Conservation (phyloP, 2,888 invertebrate genomes). For the Tromatobia lineatoria region DNA sequence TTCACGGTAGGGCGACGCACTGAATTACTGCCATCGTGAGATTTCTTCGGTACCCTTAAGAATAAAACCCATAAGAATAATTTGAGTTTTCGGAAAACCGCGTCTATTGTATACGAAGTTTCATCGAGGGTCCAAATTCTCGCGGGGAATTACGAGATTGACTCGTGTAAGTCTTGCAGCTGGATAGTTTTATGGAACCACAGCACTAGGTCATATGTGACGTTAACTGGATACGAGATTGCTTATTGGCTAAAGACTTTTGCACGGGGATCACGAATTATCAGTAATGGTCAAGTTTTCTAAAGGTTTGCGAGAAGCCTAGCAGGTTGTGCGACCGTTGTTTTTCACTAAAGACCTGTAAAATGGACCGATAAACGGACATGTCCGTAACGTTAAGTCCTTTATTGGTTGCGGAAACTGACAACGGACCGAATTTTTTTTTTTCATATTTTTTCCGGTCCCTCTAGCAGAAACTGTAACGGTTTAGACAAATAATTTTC, state of each 20-base stretch:
- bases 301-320: too few relatives aligned
- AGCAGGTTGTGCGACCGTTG: too few relatives aligned
- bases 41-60: neutral
- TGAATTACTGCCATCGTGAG: neutral
- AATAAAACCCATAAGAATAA: neutral
- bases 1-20: neutral
- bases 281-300: too few relatives aligned
- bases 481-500: too few relatives aligned
- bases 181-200: neutral
- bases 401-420: too few relatives aligned
- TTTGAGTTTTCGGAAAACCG: neutral
- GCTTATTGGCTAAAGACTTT: neutral
- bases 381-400: too few relatives aligned
- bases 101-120: neutral
- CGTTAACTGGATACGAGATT: neutral
- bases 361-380: too few relatives aligned
- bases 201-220: neutral
- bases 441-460: too few relatives aligned
- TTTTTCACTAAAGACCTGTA: too few relatives aligned
- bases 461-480: too few relatives aligned
- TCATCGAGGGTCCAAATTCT: neutral
- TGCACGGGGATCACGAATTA: neutral
- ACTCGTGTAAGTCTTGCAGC: neutral
- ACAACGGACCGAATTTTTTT: too few relatives aligned
- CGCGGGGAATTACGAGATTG: neutral